A percentile compares a stretch with the other conserved stretches of the same genome.
Evolutionary conservation across 2,888 invertebrate species (phyloP).

Genomic region (Stratiomys singularior): DNA sequence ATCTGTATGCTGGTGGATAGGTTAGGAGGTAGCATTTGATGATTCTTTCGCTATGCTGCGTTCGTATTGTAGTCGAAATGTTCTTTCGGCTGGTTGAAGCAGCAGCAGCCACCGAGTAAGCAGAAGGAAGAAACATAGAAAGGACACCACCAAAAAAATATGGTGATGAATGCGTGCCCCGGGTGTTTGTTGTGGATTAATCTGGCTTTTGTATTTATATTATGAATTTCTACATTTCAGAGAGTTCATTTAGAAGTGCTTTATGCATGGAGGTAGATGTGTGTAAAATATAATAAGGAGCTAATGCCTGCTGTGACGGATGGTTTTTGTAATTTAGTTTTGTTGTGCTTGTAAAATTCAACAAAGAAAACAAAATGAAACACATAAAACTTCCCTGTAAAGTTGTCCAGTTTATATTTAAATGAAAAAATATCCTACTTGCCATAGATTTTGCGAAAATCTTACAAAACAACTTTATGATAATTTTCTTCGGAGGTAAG

Average conservation of each 20-base stretch:
- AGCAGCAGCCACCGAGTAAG: too few species aligned
- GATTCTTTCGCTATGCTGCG: too few species aligned
- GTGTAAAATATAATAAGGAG: constrained; percentile 24
- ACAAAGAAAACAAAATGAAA: too few species aligned
- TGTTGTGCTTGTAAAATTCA: constrained; percentile 38
- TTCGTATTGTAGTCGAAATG: too few species aligned
- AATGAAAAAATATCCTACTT: too few species aligned
- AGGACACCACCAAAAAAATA: neutral
- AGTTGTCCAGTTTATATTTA: too few species aligned
- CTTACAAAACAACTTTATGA: too few species aligned
- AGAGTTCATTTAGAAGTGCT: constrained; percentile 28
- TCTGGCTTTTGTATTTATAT: constrained; percentile 22
- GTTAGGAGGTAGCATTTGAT: neutral
- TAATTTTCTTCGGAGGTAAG: too few species aligned
- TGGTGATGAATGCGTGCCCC: constrained; percentile 35
- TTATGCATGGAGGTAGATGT: neutral
- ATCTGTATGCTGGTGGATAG: neutral
- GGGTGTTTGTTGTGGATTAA: constrained; percentile 27
- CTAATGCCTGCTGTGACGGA: constrained; percentile 17
- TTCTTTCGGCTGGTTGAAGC: too few species aligned
- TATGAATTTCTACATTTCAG: constrained; percentile 19
- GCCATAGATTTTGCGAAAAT: too few species aligned
- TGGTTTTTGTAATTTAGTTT: constrained; percentile 46
- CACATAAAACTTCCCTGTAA: too few species aligned
- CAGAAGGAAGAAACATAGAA: too few species aligned